A percentile compares a stretch with the other conserved stretches of the same genome.
Evolutionary conservation across 2,113 vertebrate genomes (phyloP).

Genomic region (Equus quagga): DNA sequence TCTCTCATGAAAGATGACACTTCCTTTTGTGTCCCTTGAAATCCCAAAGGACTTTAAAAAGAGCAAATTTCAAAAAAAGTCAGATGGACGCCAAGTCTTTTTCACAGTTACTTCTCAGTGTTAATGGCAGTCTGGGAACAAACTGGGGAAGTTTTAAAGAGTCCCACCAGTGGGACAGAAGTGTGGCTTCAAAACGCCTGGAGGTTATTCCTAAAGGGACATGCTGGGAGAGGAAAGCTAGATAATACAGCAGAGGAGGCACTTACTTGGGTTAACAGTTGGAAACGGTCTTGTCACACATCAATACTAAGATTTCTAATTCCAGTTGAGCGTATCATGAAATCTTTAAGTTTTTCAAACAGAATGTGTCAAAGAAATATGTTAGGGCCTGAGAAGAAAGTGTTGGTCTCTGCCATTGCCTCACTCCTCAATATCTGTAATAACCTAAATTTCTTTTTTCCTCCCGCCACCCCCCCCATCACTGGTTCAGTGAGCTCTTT

Average conservation of each 20-base stretch:
- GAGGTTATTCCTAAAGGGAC: not conserved
- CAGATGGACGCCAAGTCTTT: not conserved
- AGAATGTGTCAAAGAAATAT: not conserved
- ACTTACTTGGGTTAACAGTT: not conserved
- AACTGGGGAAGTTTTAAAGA: not conserved
- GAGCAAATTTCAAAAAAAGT: constrained; percentile 9
- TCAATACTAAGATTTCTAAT: not conserved
- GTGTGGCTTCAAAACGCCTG: not conserved
- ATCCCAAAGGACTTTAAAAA: constrained; percentile 17
- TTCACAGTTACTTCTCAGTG: constrained; percentile 3
- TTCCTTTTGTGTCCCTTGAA: not conserved
- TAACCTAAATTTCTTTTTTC: not conserved
- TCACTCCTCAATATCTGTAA: not conserved
- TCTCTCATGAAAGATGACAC: constrained; percentile 27
- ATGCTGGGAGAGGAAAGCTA: not conserved
- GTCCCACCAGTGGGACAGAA: not conserved
- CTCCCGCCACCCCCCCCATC: too few relatives aligned
- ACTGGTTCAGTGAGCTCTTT: not conserved
- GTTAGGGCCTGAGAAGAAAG: not conserved
- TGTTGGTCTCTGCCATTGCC: not conserved
- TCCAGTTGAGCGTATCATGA: not conserved
- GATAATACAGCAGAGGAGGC: not conserved
- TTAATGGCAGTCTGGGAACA: not conserved
- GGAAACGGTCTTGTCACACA: not conserved
- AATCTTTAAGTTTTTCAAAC: not conserved